Evolutionary conservation across 2,113 vertebrate genomes (phyloP), one percentile per base, ranked within the genome.

Genomic region (Tachysurus fulvidraco): DNA sequence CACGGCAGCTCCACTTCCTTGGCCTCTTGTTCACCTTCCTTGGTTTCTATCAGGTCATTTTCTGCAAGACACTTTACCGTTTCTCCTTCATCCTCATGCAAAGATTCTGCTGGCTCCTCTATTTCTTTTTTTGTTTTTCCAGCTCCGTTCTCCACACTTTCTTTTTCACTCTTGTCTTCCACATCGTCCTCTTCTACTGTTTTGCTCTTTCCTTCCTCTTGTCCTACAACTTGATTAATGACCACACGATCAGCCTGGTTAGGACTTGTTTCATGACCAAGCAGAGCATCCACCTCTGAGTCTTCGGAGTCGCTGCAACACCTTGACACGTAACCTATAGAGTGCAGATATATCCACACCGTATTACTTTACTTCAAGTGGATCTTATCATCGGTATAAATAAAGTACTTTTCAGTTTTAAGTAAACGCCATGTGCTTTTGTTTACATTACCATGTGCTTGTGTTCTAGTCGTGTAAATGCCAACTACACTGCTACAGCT

Each of bases 231-330:
- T 93, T 9, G 93, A 92, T 0, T 46, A 41, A 65, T 44, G 28
- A 17, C 76, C 17, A 30, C 50, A 28, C 50, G 54, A 57, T 73
- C 83, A 36, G 16, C 81, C 52, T 79, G 64, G 36, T 65, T 64
- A 73, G 89, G 81, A 21, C 69, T 81, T 55, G 93, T 89, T 46
- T 85, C 83, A 71, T 83, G 52, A 60, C 78, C 57, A 21, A 91
- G 87, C 59, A 95, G 90, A 0, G 92, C 87, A n/a, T 96, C 96
- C 54, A 95, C 95, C 86, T 97, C 96, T 50, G 96, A 98, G 65
- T 96, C 95, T 76, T 99, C 97, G 0, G 97, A 98, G 91, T 99
- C 97, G 3, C 97, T 99, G 92, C 96, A 96, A 50, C 95, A 93
- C 73, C 97, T 93, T 10, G 98, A 98, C 88, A 98, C 98, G 0